A percentile compares a stretch with the other conserved stretches of the same genome.
phyloP scores from a whole-genome alignment of 2,797 vertebrate species.

The Staurois parvus region DNA sequence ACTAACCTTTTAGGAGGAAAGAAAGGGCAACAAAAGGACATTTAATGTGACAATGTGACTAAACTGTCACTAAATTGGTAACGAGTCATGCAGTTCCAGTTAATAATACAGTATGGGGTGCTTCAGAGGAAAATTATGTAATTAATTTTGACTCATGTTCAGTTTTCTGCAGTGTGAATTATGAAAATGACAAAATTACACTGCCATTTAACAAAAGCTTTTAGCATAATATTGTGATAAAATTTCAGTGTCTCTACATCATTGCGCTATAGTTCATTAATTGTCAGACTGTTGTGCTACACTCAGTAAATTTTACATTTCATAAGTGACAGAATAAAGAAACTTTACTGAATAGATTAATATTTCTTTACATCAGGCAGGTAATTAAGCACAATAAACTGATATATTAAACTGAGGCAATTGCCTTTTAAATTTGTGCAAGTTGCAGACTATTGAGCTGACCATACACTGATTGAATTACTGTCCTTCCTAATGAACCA shows the following conservation, averaged over 20 bases:
- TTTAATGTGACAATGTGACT: conserved; percentile 51
- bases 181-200: conserved; percentile 56
- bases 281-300: conserved; percentile 22
- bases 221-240: conserved; percentile 58
- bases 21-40: conserved; percentile 55
- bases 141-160: conserved; percentile 56
- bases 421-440: too few relatives aligned
- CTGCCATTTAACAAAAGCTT: conserved; percentile 60
- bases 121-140: conserved; percentile 20
- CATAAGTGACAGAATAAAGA: neutral
- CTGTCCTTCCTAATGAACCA: too few relatives aligned
- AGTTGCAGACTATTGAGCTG: too few relatives aligned
- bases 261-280: conserved; percentile 18
- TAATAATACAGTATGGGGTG: conserved; percentile 42
- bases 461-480: too few relatives aligned
- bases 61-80: conserved; percentile 31
- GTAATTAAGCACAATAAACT: neutral
- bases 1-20: conserved; percentile 6
- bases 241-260: conserved; percentile 35
- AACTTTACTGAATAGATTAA: neutral
- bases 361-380: neutral
- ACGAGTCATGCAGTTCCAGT: conserved; percentile 45
- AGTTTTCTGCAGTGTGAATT: conserved; percentile 43
- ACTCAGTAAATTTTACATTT: neutral
- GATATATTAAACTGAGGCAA: neutral